Conservation (phyloP, 1,140 invertebrate genomes). For the Trichogramma pretiosum region DNA sequence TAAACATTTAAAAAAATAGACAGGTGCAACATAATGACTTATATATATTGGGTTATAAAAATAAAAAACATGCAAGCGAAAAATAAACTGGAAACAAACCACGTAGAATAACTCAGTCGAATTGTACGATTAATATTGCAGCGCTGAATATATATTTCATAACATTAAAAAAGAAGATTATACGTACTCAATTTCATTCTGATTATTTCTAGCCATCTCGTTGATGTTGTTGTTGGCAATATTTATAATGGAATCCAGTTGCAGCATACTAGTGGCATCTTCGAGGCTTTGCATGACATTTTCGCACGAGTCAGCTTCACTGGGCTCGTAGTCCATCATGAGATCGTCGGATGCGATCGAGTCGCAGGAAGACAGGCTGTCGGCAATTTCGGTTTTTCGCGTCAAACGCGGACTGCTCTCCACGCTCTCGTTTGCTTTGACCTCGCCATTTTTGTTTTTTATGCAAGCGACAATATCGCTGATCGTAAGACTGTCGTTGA, state of each 20-base stretch:
- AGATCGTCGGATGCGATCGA: slow-evolving; percentile 74
- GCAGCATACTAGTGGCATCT: slow-evolving; percentile 44
- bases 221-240: slow-evolving; percentile 35
- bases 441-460: too few relatives aligned
- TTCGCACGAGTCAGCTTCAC: slow-evolving; percentile 56
- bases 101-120: too few relatives aligned
- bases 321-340: slow-evolving; percentile 72
- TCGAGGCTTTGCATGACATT: slow-evolving; percentile 51
- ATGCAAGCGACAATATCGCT: too few relatives aligned
- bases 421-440: too few relatives aligned
- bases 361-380: slow-evolving; percentile 65
- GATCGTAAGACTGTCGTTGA: too few relatives aligned
- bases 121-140: too few relatives aligned
- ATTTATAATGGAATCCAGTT: slow-evolving; percentile 41
- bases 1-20: too few relatives aligned
- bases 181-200: slow-evolving; percentile 41
- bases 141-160: too few relatives aligned
- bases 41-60: too few relatives aligned
- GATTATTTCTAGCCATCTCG: slow-evolving; percentile 34
- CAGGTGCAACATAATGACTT: too few relatives aligned
- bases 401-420: slow-evolving; percentile 41
- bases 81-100: too few relatives aligned
- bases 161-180: slow-evolving; percentile 7
- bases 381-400: slow-evolving; percentile 47
- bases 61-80: too few relatives aligned